Evolutionary conservation across 2,888 invertebrate genomes (phyloP).

Genomic region (Ochropleura leucogaster): DNA sequence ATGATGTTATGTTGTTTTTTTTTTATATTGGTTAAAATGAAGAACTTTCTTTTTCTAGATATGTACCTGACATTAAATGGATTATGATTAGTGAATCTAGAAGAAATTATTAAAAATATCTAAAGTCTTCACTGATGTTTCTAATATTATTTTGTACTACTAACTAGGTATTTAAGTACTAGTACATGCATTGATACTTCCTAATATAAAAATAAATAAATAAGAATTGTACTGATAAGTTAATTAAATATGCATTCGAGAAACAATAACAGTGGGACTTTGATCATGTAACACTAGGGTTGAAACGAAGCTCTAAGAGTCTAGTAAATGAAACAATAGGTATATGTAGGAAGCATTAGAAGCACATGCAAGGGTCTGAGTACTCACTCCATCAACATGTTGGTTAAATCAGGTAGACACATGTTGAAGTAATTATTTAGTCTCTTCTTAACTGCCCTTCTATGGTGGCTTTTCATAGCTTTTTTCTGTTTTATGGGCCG

Average conservation of each 20-base stretch:
- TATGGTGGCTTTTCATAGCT: slow-evolving; percentile 91
- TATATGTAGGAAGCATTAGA: slow-evolving; percentile 11
- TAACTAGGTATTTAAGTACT: neutral
- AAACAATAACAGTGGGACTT: neutral
- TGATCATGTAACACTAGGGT: slow-evolving; percentile 12
- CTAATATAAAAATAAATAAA: neutral
- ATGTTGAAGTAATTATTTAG: slow-evolving; percentile 72
- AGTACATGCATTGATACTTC: slow-evolving; percentile 5
- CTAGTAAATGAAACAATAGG: neutral
- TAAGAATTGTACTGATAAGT: neutral
- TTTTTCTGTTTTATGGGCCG: slow-evolving; percentile 88
- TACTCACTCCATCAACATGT: slow-evolving; percentile 73
- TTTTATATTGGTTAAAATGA: neutral
- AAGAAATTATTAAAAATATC: neutral
- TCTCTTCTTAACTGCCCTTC: slow-evolving; percentile 81
- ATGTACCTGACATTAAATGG: slow-evolving; percentile 32
- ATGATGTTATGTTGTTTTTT: neutral
- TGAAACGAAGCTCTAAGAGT: neutral
- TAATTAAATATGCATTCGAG: neutral
- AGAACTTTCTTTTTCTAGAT: slow-evolving; percentile 2
- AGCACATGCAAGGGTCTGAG: slow-evolving; percentile 53
- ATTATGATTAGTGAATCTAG: slow-evolving; percentile 24
- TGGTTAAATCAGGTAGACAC: slow-evolving; percentile 62
- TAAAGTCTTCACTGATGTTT: neutral
- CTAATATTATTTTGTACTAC: neutral